Percentiles rank a stretch among this genome's conserved stretches.
phyloP scores from a whole-genome alignment of 2,888 invertebrate species.

The Phlogophora meticulosa region DNA sequence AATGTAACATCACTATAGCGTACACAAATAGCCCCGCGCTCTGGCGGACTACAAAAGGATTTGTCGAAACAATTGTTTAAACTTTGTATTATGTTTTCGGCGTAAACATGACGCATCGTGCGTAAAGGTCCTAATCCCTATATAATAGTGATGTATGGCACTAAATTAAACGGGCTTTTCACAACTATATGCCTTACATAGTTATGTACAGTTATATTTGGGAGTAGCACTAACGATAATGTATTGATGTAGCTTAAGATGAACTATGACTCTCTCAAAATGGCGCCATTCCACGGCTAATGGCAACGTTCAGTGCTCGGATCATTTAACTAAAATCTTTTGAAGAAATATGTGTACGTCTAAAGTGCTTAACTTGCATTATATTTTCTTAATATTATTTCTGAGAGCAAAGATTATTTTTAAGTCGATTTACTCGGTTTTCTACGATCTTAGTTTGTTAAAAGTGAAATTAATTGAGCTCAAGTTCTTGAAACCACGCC shows the following conservation, averaged over 20 bases:
- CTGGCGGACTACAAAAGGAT: slow-evolving; percentile 59
- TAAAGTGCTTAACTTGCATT: slow-evolving; percentile 39
- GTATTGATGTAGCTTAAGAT: slow-evolving; percentile 48
- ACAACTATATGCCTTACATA: slow-evolving; percentile 15
- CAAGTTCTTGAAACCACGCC: slow-evolving; percentile 27
- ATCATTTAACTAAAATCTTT: slow-evolving; percentile 61
- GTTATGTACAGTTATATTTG: slow-evolving; percentile 26
- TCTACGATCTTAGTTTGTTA: slow-evolving; percentile 21
- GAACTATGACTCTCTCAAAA: slow-evolving; percentile 59
- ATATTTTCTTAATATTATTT: slow-evolving; percentile 49
- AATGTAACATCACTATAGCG: slow-evolving; percentile 46
- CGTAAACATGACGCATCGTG: slow-evolving; percentile 56
- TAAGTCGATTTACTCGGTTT: slow-evolving; percentile 42
- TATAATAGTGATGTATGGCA: slow-evolving; percentile 62
- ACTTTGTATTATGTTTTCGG: slow-evolving; percentile 59
- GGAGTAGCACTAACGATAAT: slow-evolving; percentile 45
- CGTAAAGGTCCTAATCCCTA: slow-evolving; percentile 57
- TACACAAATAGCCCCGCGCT: slow-evolving; percentile 41
- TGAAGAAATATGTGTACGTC: slow-evolving; percentile 45
- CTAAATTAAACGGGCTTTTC: slow-evolving; percentile 47
- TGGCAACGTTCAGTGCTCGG: slow-evolving; percentile 45
- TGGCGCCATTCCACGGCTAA: slow-evolving; percentile 53
- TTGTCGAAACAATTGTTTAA: slow-evolving; percentile 67
- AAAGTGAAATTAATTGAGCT: slow-evolving; percentile 40
- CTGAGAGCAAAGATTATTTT: slow-evolving; percentile 24